Conservation (phyloP, 2,888 invertebrate species). For the Drosophila hamatofila region DNA sequence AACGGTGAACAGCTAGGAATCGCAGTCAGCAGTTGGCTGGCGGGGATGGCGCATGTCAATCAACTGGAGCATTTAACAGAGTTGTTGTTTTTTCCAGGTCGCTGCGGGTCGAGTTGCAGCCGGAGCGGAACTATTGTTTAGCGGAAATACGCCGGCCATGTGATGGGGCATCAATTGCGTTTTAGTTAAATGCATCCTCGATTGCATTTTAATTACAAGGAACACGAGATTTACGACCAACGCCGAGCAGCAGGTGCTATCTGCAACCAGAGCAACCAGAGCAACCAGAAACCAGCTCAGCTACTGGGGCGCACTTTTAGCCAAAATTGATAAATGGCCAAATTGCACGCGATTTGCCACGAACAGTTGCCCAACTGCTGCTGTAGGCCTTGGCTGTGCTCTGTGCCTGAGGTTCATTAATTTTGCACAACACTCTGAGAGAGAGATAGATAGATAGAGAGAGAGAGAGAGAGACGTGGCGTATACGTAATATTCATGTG, state of each 20-base stretch:
- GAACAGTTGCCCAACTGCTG: not conserved
- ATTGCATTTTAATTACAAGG: slow-evolving; percentile 78
- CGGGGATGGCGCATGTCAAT: slow-evolving; percentile 63
- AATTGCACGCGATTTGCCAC: slow-evolving; percentile 58
- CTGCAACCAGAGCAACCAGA: slow-evolving; percentile 44
- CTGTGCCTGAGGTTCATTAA: slow-evolving; percentile 48
- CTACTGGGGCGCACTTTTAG: slow-evolving; percentile 61
- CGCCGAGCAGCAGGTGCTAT: slow-evolving; percentile 65
- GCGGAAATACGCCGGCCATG: slow-evolving; percentile 51
- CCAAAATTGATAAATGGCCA: slow-evolving; percentile 67
- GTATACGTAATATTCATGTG: slow-evolving; percentile 64
- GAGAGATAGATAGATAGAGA: not conserved
- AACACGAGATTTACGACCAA: slow-evolving; percentile 63
- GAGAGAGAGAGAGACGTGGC: slow-evolving; percentile 7
- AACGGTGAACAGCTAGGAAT: slow-evolving; percentile 9
- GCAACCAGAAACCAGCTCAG: slow-evolving; percentile 30
- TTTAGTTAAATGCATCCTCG: slow-evolving; percentile 77
- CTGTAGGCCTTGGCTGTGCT: not conserved
- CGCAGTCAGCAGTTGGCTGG: slow-evolving; percentile 17
- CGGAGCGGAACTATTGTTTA: slow-evolving; percentile 42
- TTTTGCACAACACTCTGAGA: slow-evolving; percentile 34
- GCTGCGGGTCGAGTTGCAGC: slow-evolving; percentile 31
- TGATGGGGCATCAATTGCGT: slow-evolving; percentile 47
- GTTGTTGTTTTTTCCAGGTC: slow-evolving; percentile 38
- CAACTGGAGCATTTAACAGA: slow-evolving; percentile 65